phyloP scores from a whole-genome alignment of 2,888 invertebrate genomes.

The Corythucha ciliata region DNA sequence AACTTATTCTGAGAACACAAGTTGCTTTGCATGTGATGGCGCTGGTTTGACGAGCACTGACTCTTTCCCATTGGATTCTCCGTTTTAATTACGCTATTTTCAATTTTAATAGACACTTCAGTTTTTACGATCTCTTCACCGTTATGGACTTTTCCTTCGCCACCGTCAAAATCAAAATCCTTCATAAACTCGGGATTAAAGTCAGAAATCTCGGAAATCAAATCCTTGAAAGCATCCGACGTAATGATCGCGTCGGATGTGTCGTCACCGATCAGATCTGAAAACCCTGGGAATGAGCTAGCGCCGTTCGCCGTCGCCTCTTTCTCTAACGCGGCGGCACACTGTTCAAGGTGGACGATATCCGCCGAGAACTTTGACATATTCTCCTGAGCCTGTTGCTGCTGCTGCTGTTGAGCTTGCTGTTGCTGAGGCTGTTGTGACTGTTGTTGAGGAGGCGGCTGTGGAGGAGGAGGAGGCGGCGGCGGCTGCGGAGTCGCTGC shows the following conservation, averaged over 20 bases:
- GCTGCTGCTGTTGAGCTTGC: too few relatives aligned
- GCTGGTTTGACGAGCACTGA: too few relatives aligned
- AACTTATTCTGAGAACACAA: constrained; percentile 16
- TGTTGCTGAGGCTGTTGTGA: too few relatives aligned
- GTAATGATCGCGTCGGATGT: constrained; percentile 66
- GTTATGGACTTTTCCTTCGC: constrained; percentile 28
- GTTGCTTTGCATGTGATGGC: too few relatives aligned
- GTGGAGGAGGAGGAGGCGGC: too few relatives aligned
- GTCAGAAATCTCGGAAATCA: constrained; percentile 78
- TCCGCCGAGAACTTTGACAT: constrained; percentile 78
- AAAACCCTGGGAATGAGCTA: constrained; percentile 64
- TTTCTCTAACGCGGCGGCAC: constrained; percentile 75
- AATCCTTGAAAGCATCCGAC: constrained; percentile 71
- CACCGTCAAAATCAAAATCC: constrained; percentile 61
- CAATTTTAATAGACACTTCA: constrained; percentile 13
- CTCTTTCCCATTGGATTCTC: too few relatives aligned
- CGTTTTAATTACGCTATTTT: too few relatives aligned
- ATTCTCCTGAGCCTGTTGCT: constrained; percentile 39
- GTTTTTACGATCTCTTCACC: constrained; percentile 16
- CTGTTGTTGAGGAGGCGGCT: constrained; percentile 45
- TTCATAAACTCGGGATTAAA: constrained; percentile 73
- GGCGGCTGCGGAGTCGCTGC: constrained; percentile 6
- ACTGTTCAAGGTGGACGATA: constrained; percentile 75
- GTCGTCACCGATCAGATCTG: constrained; percentile 75
- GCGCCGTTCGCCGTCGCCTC: constrained; percentile 61